Evolutionary conservation across 2,797 vertebrate species (phyloP).

Genomic region (Vespertilio murinus): DNA sequence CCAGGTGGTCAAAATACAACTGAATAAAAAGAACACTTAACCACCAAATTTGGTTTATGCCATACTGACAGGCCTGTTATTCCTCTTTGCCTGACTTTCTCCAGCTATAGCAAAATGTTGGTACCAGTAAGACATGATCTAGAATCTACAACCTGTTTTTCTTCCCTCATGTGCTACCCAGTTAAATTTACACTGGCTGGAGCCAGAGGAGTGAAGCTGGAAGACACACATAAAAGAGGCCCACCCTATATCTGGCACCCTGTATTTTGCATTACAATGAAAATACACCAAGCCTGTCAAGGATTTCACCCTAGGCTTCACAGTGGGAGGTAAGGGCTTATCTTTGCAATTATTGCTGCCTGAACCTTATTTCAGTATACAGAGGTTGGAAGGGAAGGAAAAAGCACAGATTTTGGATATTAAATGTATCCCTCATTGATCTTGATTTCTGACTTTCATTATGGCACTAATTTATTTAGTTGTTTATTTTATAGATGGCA

Average conservation of each 20-base stretch:
- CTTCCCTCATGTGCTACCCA: neutral
- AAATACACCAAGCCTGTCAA: neutral
- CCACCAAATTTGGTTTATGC: neutral
- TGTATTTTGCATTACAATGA: neutral
- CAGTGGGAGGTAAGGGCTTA: neutral
- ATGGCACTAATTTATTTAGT: constrained; percentile 20
- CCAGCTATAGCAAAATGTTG: neutral
- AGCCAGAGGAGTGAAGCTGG: neutral
- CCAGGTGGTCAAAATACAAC: neutral
- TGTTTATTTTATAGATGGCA: constrained; percentile 60
- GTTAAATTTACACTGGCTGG: neutral
- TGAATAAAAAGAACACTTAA: neutral
- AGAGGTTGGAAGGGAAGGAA: neutral
- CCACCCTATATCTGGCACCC: neutral
- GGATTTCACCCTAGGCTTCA: neutral
- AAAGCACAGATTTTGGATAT: constrained; percentile 1
- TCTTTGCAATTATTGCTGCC: neutral
- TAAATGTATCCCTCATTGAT: constrained; percentile 4
- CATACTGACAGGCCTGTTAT: neutral
- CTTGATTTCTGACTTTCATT: constrained; percentile 52
- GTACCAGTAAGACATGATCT: neutral
- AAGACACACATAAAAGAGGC: neutral
- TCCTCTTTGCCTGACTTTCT: neutral
- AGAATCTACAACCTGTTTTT: neutral
- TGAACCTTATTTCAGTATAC: neutral